Evolutionary conservation across 2,888 invertebrate species (phyloP), one percentile per base, ranked within the genome.

Genomic region (Drosophila peninsularis): DNA sequence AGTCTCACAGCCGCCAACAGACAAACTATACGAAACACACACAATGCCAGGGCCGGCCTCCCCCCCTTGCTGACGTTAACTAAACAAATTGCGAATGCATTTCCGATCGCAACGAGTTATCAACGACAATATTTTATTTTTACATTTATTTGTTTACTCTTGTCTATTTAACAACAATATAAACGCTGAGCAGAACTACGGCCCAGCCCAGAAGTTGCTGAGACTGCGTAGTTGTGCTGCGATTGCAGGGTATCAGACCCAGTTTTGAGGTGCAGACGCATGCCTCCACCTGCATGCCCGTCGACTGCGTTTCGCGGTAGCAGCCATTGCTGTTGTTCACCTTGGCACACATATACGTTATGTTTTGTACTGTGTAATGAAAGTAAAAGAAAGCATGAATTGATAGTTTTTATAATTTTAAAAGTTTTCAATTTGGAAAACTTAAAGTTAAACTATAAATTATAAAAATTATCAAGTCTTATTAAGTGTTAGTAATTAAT

Each of bases 321-420:
- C 95, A 95, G 3, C 95, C 95, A 57, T 91, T 93, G 5, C 93
- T 94, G 58, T 94, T 93, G 39, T 94, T 92, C 0, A 94, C 95
- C 89, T 94, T 94, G 49, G 95, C 94, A 86, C 95, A 95, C 94
- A 95, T 94, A 80, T 95, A 94, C 0, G 95, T 96, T 3, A 95
- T 94, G 88, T 96, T 96, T 90, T 94, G 94, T 71, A 94, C 96
- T 96, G 90, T 36, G 80, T 71, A 70, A 14, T 3, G 24, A 13
- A 21, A 34, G 14, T n/a, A 5, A 37, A 32, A 24, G 24, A 24
- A 5, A 24, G 5, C 4, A 5, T 24, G 24, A 24, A 24, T 24
- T 4, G 5, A 5, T 5, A 24, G 4, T 24, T 24, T 24, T 3
- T n/a, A n/a, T n/a, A n/a, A n/a, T n/a, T n/a, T n/a, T 4, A 24